Evolutionary conservation across 1,140 invertebrate genomes (phyloP).

Genomic region (Tribolium madens): DNA sequence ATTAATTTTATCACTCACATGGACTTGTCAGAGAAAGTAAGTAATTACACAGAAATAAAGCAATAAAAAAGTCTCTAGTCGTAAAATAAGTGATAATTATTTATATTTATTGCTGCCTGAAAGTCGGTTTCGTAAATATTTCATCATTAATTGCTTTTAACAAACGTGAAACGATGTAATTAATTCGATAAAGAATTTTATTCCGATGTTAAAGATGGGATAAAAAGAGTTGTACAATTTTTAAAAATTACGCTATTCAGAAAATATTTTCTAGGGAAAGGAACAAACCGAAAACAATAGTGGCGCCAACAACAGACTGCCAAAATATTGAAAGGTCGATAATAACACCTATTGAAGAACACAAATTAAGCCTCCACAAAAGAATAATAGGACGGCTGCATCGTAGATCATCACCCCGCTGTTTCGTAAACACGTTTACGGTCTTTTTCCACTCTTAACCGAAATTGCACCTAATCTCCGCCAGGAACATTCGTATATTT

Average conservation of each 20-base stretch:
- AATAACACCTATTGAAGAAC: slow-evolving; percentile 50
- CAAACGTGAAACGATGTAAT: slow-evolving; percentile 41
- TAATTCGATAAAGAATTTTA: slow-evolving; percentile 44
- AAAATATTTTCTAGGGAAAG: background rate
- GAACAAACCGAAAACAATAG: slow-evolving; percentile 17
- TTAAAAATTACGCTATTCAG: background rate
- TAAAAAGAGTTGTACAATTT: background rate
- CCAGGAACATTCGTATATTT: background rate
- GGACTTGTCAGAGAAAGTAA: slow-evolving; percentile 55
- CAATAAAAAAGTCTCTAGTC: slow-evolving; percentile 48
- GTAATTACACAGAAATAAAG: slow-evolving; percentile 52
- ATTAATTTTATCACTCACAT: slow-evolving; percentile 55
- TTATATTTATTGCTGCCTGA: slow-evolving; percentile 48
- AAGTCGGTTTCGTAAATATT: slow-evolving; percentile 46
- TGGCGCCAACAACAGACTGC: slow-evolving; percentile 58
- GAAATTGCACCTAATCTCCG: slow-evolving; percentile 48
- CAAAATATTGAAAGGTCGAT: slow-evolving; percentile 57
- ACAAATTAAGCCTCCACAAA: slow-evolving; percentile 43
- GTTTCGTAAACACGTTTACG: slow-evolving; percentile 41
- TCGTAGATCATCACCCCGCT: slow-evolving; percentile 45
- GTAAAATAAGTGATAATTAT: slow-evolving; percentile 51
- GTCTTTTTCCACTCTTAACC: slow-evolving; percentile 17
- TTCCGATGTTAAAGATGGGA: background rate
- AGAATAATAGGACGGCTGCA: slow-evolving; percentile 41
- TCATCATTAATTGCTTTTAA: slow-evolving; percentile 46